Conservation (phyloP, 2,888 invertebrate genomes). For the Lutraria lutraria region DNA sequence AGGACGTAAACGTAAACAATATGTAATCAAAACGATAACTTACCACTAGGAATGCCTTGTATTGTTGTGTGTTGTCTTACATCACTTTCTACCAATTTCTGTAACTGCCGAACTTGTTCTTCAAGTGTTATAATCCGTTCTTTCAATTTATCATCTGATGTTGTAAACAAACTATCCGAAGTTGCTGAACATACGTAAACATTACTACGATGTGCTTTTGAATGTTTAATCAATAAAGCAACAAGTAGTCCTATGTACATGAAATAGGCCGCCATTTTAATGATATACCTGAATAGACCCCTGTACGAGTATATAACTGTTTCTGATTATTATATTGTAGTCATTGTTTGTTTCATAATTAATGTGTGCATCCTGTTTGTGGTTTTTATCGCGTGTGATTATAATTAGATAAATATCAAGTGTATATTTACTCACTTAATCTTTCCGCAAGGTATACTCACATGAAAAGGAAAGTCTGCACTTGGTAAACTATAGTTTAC, state of each 20-base stretch:
- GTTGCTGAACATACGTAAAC: background rate
- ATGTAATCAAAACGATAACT: background rate
- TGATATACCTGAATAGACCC: too few species aligned
- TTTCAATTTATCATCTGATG: background rate
- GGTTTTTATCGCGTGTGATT: too few species aligned
- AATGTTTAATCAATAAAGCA: background rate
- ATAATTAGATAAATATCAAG: too few species aligned
- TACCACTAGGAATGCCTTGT: background rate
- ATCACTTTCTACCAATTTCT: background rate
- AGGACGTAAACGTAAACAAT: background rate
- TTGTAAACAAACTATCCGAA: background rate
- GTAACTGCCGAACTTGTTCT: constrained; percentile 7
- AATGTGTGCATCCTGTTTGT: too few species aligned
- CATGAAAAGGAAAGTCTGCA: too few species aligned
- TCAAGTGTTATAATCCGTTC: background rate
- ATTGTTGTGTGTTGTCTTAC: constrained; percentile 2
- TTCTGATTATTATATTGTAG: too few species aligned
- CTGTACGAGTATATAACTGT: too few species aligned
- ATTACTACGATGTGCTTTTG: background rate
- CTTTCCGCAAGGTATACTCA: too few species aligned
- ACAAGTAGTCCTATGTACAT: background rate
- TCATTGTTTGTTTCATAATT: too few species aligned
- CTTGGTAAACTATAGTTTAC: too few species aligned
- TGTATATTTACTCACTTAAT: too few species aligned
- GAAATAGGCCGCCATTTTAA: too few species aligned